Percentiles rank a stretch among this genome's conserved stretches.
Evolutionary conservation across 2,113 vertebrate species (phyloP).

Genomic region (Ctenomys sociabilis): DNA sequence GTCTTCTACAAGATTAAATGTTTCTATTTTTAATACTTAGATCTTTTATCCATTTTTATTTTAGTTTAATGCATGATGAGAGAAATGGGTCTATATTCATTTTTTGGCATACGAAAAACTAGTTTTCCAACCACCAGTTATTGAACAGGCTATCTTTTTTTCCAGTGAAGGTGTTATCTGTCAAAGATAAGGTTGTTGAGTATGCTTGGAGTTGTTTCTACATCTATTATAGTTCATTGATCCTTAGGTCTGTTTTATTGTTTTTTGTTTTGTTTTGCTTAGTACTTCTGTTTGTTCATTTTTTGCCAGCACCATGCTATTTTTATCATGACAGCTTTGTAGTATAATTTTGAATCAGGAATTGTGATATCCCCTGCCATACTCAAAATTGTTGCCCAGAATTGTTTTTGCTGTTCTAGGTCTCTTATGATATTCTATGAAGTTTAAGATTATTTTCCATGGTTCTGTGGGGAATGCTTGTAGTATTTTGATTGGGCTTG

Average conservation of each 20-base stretch:
- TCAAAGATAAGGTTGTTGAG: not conserved
- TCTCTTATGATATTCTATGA: not conserved
- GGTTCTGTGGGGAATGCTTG: not conserved
- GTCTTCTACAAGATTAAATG: not conserved
- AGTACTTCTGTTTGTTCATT: not conserved
- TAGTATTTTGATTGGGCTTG: not conserved
- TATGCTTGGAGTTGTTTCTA: not conserved
- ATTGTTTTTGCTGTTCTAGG: not conserved
- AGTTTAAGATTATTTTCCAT: not conserved
- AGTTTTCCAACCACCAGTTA: not conserved
- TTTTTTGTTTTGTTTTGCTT: not conserved
- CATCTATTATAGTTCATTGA: not conserved
- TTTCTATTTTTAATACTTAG: not conserved
- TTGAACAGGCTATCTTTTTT: not conserved
- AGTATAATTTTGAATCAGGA: not conserved
- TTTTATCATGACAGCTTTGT: not conserved
- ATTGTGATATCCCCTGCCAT: not conserved
- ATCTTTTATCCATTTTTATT: not conserved
- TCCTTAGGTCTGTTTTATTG: not conserved
- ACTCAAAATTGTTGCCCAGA: not conserved
- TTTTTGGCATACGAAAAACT: not conserved
- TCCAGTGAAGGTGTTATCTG: not conserved
- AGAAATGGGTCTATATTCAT: not conserved
- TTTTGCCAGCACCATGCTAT: not conserved
- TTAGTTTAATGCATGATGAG: not conserved